Evolutionary conservation across 2,797 vertebrate species (phyloP).

Genomic region (Karalla daura): DNA sequence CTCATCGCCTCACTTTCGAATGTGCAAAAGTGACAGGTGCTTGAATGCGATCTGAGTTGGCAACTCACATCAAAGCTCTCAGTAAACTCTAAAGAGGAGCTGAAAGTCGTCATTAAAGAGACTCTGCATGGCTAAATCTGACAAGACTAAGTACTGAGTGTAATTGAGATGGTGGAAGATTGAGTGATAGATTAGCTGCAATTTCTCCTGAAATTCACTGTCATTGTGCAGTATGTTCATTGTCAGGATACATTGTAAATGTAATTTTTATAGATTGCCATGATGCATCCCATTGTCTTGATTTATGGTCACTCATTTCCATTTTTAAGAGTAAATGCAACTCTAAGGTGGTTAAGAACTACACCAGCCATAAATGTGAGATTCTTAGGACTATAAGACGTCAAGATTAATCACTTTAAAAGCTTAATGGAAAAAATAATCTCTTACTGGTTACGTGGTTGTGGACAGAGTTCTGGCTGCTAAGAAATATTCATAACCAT

Average conservation of each 20-base stretch:
- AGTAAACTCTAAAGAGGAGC: conserved; percentile 74
- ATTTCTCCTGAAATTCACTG: conserved; percentile 48
- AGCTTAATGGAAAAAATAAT: conserved; percentile 12
- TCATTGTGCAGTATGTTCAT: conserved; percentile 62
- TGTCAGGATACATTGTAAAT: conserved; percentile 53
- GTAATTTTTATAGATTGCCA: conserved; percentile 40
- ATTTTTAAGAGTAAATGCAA: conserved; percentile 25
- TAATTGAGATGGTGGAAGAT: conserved; percentile 70
- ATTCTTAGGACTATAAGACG: neutral
- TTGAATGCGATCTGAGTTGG: conserved; percentile 77
- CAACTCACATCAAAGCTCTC: conserved; percentile 78
- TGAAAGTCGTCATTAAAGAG: conserved; percentile 80
- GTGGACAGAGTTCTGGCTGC: conserved; percentile 12
- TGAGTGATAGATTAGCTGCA: conserved; percentile 62
- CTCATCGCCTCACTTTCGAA: conserved; percentile 54
- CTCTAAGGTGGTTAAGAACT: conserved; percentile 2
- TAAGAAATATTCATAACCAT: conserved; percentile 29
- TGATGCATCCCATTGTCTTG: conserved; percentile 35
- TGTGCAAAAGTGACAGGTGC: conserved; percentile 78
- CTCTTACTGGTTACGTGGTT: conserved; percentile 7
- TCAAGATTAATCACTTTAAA: conserved; percentile 3
- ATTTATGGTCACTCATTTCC: conserved; percentile 29
- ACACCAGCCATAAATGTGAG: conserved; percentile 1
- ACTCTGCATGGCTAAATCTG: conserved; percentile 73
- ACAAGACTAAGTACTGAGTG: conserved; percentile 71